These are phyloP conservation scores for Nerophis ophidion DNA, from an alignment of 2,113 vertebrate genomes.

Conservation along the genomic window DNA sequence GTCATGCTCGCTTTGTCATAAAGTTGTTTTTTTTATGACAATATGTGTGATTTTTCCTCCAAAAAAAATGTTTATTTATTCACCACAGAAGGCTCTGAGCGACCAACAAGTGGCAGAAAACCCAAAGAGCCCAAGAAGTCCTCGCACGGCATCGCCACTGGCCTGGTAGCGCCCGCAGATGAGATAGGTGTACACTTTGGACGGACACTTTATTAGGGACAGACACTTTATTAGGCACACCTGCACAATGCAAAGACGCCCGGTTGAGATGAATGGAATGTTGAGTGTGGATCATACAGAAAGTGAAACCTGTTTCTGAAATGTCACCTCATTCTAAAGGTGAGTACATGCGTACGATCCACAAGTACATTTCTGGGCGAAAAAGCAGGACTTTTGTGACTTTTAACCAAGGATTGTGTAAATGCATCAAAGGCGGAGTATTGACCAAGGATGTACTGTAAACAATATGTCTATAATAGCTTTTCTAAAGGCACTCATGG, in stretches of 20 bases:
- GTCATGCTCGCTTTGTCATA: not conserved
- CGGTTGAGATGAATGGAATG: not conserved
- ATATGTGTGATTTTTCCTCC: no score
- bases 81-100: slow-evolving; percentile 78
- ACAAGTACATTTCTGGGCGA: slow-evolving; percentile 20
- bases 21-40: not conserved
- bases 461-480: not conserved
- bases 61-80: not conserved
- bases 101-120: slow-evolving; percentile 81
- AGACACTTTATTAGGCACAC: not conserved
- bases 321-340: no score
- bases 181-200: slow-evolving; percentile 2
- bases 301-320: no score
- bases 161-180: slow-evolving; percentile 79
- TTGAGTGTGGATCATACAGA: not conserved
- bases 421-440: slow-evolving; percentile 18
- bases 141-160: slow-evolving; percentile 81
- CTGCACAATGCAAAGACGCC: not conserved
- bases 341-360: not conserved
- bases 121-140: slow-evolving; percentile 75
- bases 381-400: slow-evolving; percentile 9
- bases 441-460: slow-evolving; percentile 17
- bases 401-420: slow-evolving; percentile 2
- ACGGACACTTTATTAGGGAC: not conserved
- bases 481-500: slow-evolving; percentile 22